These are phyloP conservation scores for Varanus komodoensis DNA, from an alignment of 2,113 vertebrate species.

Conservation along the genomic window DNA sequence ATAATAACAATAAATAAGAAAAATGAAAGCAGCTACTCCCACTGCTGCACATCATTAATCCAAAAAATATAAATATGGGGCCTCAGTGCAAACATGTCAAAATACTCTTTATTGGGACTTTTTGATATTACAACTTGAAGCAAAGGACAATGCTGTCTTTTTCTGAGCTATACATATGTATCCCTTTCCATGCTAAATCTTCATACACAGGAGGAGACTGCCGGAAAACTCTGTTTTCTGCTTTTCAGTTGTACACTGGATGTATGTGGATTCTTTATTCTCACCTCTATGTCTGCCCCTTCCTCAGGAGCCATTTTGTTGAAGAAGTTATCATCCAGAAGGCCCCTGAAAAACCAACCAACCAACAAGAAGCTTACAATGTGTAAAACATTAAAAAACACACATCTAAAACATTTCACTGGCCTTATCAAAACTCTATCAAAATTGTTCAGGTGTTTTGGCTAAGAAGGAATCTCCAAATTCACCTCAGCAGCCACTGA, in stretches of 20 bases:
- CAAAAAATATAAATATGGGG: not conserved
- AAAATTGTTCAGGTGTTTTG: not conserved
- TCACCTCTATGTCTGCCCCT: conserved; percentile 72
- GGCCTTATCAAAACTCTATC: not conserved
- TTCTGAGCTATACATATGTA: not conserved
- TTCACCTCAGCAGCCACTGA: not conserved
- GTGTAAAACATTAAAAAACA: not conserved
- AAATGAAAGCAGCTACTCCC: not conserved
- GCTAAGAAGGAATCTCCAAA: not conserved
- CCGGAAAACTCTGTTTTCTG: too few relatives aligned
- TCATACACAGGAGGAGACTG: not conserved
- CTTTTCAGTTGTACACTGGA: not conserved
- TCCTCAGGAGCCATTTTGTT: conserved; percentile 73
- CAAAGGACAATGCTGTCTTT: not conserved
- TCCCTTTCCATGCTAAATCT: not conserved
- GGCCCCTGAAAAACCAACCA: conserved; percentile 66
- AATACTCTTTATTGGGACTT: not conserved
- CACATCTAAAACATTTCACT: not conserved
- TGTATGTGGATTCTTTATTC: not conserved
- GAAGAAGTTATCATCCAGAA: conserved; percentile 78
- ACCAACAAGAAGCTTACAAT: not conserved
- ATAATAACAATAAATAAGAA: not conserved
- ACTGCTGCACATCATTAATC: too few relatives aligned
- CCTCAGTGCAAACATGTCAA: not conserved
- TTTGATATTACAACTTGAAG: not conserved